phyloP scores from a whole-genome alignment of 1,140 invertebrate species.

The Ericerus pela region DNA sequence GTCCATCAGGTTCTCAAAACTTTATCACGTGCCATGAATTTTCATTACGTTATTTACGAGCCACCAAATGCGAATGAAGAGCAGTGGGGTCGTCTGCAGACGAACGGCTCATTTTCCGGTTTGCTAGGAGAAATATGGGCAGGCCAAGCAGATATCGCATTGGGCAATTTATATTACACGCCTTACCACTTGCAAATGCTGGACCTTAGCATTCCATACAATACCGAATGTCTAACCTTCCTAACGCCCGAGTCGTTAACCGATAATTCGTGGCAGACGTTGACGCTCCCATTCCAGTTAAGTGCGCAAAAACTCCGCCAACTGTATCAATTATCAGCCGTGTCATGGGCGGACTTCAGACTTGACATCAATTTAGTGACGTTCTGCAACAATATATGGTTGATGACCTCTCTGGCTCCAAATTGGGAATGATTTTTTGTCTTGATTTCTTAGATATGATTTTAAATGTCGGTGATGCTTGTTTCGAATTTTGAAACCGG shows the following conservation, averaged over 20 bases:
- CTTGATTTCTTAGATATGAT: background rate
- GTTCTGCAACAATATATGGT: too few species aligned
- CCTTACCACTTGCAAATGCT: conserved; percentile 46
- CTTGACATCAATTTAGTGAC: conserved; percentile 8
- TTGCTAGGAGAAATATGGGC: conserved; percentile 52
- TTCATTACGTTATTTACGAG: conserved; percentile 46
- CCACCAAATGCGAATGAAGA: conserved; percentile 37
- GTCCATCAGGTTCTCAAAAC: conserved; percentile 45
- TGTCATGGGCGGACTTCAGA: too few species aligned
- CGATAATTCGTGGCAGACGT: conserved; percentile 65
- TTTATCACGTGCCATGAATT: conserved; percentile 51
- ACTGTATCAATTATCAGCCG: too few species aligned
- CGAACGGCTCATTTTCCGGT: conserved; percentile 47
- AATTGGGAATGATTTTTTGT: too few species aligned
- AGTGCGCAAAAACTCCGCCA: background rate
- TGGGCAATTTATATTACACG: conserved; percentile 62
- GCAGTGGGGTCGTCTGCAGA: conserved; percentile 45
- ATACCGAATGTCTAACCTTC: conserved; percentile 64
- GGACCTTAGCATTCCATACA: conserved; percentile 63
- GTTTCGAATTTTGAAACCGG: background rate
- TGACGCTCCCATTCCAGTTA: conserved; percentile 63
- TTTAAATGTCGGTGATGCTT: background rate
- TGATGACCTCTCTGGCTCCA: too few species aligned
- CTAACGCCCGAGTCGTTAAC: conserved; percentile 58
- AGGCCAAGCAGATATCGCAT: conserved; percentile 49